Base-by-base conservation (phyloP, 2,888 invertebrate genomes). In the Tortrix viridana region DNA sequence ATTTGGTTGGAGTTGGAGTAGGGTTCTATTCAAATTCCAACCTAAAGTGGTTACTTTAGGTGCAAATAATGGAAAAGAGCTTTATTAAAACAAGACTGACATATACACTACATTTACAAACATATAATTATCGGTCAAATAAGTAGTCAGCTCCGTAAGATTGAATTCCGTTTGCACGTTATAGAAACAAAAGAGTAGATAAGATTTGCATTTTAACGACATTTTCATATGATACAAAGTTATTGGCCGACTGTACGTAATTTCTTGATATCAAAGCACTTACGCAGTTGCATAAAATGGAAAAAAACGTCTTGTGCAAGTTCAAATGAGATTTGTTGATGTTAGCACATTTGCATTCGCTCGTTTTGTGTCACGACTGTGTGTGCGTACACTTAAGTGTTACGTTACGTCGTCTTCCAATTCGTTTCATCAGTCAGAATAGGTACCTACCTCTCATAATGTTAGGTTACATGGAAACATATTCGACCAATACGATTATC, bases 401-500 rank as follows among this genome's bases (percentile, higher is more conserved):
- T n/a, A 16, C 16, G 23, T 55, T 55, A 44, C 54, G 44, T n/a
- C 18, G 44, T 12, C 20, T 16, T 32, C 43, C 46, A 14, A 46
- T 50, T 59, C 59, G 20, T 52, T 59, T 52, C 37, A 14, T 47
- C 47, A 32, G 20, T 44, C n/a, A 18, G 20, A 26, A 9, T 32
- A 32, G 32, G 32, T 32, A 32, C 32, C n/a, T n/a, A n/a, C n/a
- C n/a, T n/a, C n/a, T 32, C 32, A 32, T 52, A 47, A 56, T 18
- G 47, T 41, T 41, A 43, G 44, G 44, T 55, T 55, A 46, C 47
- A 20, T 41, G 50, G 56, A 66, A 65, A 70, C 66, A 67, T 63
- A 66, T 63, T 67, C 69, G 53, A 67, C 64, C 68, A 72, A 72
- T 69, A 67, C 66, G 68, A 66, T 67, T 68, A 69, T 69, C 69